Base-by-base conservation (phyloP, 2,888 invertebrate genomes). In the Limnephilus marmoratus region DNA sequence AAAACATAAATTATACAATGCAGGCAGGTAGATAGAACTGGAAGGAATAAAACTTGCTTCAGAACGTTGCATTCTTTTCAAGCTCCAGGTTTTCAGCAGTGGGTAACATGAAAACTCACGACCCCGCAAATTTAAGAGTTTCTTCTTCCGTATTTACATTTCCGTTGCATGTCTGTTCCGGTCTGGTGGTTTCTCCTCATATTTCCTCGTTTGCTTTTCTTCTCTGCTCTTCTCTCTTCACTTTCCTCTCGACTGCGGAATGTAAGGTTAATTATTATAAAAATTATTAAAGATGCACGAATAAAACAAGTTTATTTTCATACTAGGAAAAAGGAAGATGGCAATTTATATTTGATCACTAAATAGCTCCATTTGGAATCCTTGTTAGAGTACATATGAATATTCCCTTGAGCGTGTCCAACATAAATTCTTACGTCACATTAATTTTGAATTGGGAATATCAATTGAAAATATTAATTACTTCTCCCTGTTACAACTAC, bases 101-200 rank as follows among this genome's bases (percentile, higher is more conserved):
- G 24, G 18, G 29, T 13, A 37, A 1, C 12, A 34, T 15, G 83
- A 37, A 37, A 83, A 83, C 18, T 83, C 83, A 83, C 37, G 37
- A 37, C 29, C 29, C 86, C 12, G 45, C 86, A 86, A 86, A 86
- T 86, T 86, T 86, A 86, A 86, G 86, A 86, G 86, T 86, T 86
- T 86, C 86, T 45, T 41, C 86, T 86, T 86, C 86, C 86, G 86
- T 45, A 45, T 86, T 86, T 86, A 86, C 86, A 49, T 86, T 86
- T 86, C 86, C 86, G 86, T 49, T 86, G 86, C 86, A 86, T 86
- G 86, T 86, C 86, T 45, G 86, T 86, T 86, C 86, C 86, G 86
- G 86, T 86, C 86, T 86, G 29, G 12, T n/a, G 12, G 45, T 37
- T 86, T 7, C 86, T n/a, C 86, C 29, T 86, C 86, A 85, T 68